These are phyloP conservation scores for Hypolimnas misippus DNA, from an alignment of 2,888 invertebrate genomes.

Conservation along the genomic window DNA sequence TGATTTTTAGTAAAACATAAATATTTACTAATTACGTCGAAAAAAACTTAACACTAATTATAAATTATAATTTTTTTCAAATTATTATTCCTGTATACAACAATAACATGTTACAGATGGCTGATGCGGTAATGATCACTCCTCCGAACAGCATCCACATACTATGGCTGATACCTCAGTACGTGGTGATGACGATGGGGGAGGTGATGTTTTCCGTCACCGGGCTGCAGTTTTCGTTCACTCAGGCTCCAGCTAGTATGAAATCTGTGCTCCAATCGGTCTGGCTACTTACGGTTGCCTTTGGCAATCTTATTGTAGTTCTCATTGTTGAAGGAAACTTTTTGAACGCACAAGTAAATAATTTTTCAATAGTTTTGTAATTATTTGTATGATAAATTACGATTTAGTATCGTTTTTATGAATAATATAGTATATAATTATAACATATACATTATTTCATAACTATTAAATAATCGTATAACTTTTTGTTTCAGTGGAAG, in stretches of 20 bases:
- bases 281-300: constrained; percentile 96
- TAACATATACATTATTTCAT: no score
- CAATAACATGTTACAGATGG: constrained; percentile 57
- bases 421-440: no score
- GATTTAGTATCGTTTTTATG: no score
- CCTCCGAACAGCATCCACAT: constrained; percentile 91
- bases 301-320: constrained; percentile 97
- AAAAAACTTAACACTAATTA: no score
- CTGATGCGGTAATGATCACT: constrained; percentile 79
- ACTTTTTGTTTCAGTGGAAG: constrained; percentile 84
- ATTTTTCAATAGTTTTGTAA: neutral
- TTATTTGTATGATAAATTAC: constrained; percentile 17
- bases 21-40: no score
- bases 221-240: constrained; percentile 97
- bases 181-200: constrained; percentile 94
- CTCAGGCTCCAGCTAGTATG: constrained; percentile 96
- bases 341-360: constrained; percentile 89
- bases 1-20: no score
- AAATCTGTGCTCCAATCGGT: constrained; percentile 96
- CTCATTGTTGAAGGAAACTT: constrained; percentile 91
- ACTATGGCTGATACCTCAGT: constrained; percentile 95
- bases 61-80: no score
- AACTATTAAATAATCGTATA: no score
- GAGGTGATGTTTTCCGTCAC: constrained; percentile 99
- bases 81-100: no score